Percentiles rank a stretch among this genome's conserved stretches.
phyloP scores from a whole-genome alignment of 2,888 invertebrate genomes.

The Hypselothyrea guttata region DNA sequence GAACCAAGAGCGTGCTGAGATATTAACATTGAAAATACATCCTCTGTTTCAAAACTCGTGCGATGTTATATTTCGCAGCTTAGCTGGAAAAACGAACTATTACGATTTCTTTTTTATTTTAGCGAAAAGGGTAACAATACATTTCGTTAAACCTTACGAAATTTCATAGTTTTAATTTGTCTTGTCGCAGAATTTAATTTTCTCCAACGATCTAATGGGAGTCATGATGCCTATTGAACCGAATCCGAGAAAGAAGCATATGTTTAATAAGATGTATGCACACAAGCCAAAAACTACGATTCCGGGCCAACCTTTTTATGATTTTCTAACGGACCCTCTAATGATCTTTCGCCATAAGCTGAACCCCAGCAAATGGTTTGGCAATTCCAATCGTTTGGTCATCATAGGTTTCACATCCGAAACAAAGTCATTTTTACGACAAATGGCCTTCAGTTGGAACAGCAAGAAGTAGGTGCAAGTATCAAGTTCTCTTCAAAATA shows the following conservation, averaged over 20 bases:
- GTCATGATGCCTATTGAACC: conserved; percentile 76
- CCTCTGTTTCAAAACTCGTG: conserved; percentile 67
- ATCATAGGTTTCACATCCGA: conserved; percentile 71
- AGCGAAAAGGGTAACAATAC: conserved; percentile 38
- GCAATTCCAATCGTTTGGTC: conserved; percentile 53
- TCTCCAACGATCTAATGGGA: conserved; percentile 62
- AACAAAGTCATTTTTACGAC: conserved; percentile 72
- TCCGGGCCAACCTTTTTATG: conserved; percentile 13
- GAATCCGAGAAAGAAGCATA: conserved; percentile 40
- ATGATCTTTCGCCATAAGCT: conserved; percentile 61
- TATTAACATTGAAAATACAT: conserved; percentile 70
- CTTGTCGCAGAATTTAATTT: conserved; percentile 23
- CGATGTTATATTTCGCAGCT: conserved; percentile 61
- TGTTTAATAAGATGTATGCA: neutral
- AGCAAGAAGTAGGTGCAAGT: conserved; percentile 57
- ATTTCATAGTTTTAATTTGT: neutral
- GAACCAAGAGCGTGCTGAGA: conserved; percentile 52
- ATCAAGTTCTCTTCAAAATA: too few relatives aligned
- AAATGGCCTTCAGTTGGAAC: conserved; percentile 72
- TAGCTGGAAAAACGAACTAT: conserved; percentile 63
- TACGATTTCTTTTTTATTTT: conserved; percentile 62
- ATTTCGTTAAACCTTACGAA: too few relatives aligned
- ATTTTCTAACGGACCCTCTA: conserved; percentile 47
- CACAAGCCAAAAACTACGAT: too few relatives aligned
- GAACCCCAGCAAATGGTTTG: conserved; percentile 52